Evolutionary conservation across 2,113 vertebrate species (phyloP), one percentile per base, ranked within the genome.

Genomic region (Enhydra lutris): DNA sequence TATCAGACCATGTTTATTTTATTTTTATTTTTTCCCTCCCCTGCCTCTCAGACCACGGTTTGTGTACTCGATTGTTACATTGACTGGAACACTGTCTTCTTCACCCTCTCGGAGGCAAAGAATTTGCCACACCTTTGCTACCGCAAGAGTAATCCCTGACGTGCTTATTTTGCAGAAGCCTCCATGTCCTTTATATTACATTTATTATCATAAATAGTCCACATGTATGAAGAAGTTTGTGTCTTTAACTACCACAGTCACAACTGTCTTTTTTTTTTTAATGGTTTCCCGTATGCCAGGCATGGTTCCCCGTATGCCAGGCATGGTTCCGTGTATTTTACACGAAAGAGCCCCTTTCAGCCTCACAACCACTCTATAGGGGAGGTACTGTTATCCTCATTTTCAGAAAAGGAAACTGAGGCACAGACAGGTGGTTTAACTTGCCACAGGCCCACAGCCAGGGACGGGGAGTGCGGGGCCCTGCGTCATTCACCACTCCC

Each of bases 331-430:
- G 5, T 76, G 39, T 59, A 15, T 83, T 95, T 93, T 42, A 89
- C n/a, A 71, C 7, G 18, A 26, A 57, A 69, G 39, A 73, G 59
- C 13, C 36, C 15, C 1, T 94, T 87, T 52, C 63, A 76, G 90
- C 67, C 65, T 89, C 65, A n/a, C 24, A 39, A 9, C 20, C 9
- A 26, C 79, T 50, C 5, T 50, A 6, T 20, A 57, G 63, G 67
- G 34, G 45, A 65, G 81, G 15, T 55, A 26, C 50, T 82, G 42
- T 29, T 29, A 69, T 52, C 31, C 31, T 23, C 21, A 26, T 73
- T 78, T 95, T 92, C 47, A 87, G 47, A 92, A 84, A 67, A 89
- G 57, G 83, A 83, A 88, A 89, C 55, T 21, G 29, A 87, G 82
- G 59, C 74, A 50, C 87, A 47, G 82, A 67, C 36, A 78, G 65